These are phyloP conservation scores for Prunella strophiata DNA, from an alignment of 2,797 vertebrate species.

Conservation along the genomic window DNA sequence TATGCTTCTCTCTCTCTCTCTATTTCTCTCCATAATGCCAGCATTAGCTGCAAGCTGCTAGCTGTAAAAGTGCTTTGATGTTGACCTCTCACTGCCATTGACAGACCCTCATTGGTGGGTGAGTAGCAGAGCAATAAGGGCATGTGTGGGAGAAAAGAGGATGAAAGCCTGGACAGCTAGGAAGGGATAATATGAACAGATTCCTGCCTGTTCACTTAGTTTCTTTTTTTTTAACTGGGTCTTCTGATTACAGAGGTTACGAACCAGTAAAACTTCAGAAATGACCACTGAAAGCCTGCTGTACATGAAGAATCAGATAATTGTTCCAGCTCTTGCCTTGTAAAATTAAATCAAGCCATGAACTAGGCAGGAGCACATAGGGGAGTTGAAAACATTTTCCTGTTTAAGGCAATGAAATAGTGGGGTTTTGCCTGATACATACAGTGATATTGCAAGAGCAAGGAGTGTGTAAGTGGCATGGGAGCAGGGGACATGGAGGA, in stretches of 20 bases:
- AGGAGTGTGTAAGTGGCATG: background rate
- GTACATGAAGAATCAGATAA: conserved; percentile 76
- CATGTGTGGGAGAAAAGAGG: conserved; percentile 91
- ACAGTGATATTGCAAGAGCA: background rate
- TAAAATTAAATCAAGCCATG: conserved; percentile 63
- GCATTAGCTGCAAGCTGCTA: conserved; percentile 91
- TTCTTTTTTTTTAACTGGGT: conserved; percentile 86
- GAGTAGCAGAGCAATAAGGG: conserved; percentile 86
- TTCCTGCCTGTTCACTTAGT: conserved; percentile 86
- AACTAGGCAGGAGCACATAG: conserved; percentile 3
- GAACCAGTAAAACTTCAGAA: conserved; percentile 77
- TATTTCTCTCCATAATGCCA: conserved; percentile 90
- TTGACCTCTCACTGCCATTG: conserved; percentile 88
- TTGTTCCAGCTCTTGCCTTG: conserved; percentile 71
- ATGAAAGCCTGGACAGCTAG: conserved; percentile 89
- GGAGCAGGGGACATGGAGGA: background rate
- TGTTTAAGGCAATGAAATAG: conserved; percentile 29
- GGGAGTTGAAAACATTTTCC: conserved; percentile 59
- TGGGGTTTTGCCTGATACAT: conserved; percentile 16
- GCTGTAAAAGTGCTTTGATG: conserved; percentile 93
- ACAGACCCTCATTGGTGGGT: conserved; percentile 88
- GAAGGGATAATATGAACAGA: conserved; percentile 91
- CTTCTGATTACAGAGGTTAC: conserved; percentile 85
- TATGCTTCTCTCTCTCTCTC: conserved; percentile 77
- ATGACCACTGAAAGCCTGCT: conserved; percentile 75